Evolutionary conservation across 1,140 invertebrate genomes (phyloP), one percentile per base, ranked within the genome.

Genomic region (Calliphora vicina): DNA sequence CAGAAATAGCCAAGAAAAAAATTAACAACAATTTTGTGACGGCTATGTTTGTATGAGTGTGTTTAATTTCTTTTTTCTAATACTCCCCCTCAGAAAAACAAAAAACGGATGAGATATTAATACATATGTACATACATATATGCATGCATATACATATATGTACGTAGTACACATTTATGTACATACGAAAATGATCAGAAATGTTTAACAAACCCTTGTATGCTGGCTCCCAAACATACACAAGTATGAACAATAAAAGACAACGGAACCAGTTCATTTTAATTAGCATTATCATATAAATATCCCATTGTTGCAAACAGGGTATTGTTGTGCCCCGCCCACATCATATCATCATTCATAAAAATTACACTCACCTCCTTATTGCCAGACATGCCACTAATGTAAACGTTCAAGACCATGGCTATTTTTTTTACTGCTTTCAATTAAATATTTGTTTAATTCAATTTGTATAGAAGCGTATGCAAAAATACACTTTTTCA

Each of bases 391-490:
- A 97, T 97, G 86, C 96, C 96, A 90, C 96, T 97, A 90, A 97
- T 93, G 91, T 96, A 97, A 85, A 97, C 93, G 94, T 97, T 97
- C 85, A 97, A 94, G 89, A 95, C 96, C 96, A 97, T 97, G 91
- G 91, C 93, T 82, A 74, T 17, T 72, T 29, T 83, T 83, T 57
- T 78, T 78, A 20, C 35, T 29, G 23, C 9, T 78, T 78, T 43
- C 74, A 78, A 78, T 78, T 23, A 78, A 42, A 43, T 43, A 45
- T 78, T 43, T 35, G 6, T 45, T 78, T 43, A 78, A 45, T 78
- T 78, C 74, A 23, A 78, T 43, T 43, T 43, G 42, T 13, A 76
- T 43, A 15, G 74, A 78, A 43, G 35, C 42, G 74, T 78, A 78
- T 78, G 74, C 74, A 78, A 78, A 78, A 23, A 76, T 27, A 29